Percentiles rank a stretch among this genome's conserved stretches.
Conservation (phyloP, 2,888 invertebrate species). For the Drosophila borealis region DNA sequence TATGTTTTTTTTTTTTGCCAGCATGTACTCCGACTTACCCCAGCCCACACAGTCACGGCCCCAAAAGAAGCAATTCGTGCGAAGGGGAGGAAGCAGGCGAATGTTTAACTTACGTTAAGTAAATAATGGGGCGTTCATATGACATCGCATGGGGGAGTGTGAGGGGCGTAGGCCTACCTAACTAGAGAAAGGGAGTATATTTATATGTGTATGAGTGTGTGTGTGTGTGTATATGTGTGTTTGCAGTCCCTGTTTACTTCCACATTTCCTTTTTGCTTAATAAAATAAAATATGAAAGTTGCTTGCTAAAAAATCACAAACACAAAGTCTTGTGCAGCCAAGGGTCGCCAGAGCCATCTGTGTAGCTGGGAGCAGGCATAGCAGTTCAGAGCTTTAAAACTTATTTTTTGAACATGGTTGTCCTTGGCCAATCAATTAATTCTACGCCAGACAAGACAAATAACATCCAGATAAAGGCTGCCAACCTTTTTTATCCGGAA, state of each 20-base stretch:
- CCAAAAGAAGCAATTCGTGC: conserved; percentile 41
- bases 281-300: conserved; percentile 74
- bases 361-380: not conserved
- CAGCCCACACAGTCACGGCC: conserved; percentile 9
- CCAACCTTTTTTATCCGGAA: no score
- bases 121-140: conserved; percentile 81
- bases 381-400: no score
- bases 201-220: conserved; percentile 14
- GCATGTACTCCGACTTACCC: conserved; percentile 25
- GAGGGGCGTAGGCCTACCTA: conserved; percentile 19
- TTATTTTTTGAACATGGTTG: not conserved
- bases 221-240: conserved; percentile 50
- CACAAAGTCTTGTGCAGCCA: conserved; percentile 22
- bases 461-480: no score
- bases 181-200: conserved; percentile 20
- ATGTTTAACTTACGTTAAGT: conserved; percentile 81
- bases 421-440: no score
- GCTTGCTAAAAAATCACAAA: conserved; percentile 46
- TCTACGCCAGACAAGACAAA: no score
- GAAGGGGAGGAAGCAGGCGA: conserved; percentile 36
- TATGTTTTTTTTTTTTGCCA: conserved; percentile 45
- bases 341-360: conserved; percentile 16
- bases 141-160: conserved; percentile 49
- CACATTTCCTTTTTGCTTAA: conserved; percentile 74
- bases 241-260: conserved; percentile 71